Base-by-base conservation (phyloP, 2,113 vertebrate species). In the Platycercus adscitus region DNA sequence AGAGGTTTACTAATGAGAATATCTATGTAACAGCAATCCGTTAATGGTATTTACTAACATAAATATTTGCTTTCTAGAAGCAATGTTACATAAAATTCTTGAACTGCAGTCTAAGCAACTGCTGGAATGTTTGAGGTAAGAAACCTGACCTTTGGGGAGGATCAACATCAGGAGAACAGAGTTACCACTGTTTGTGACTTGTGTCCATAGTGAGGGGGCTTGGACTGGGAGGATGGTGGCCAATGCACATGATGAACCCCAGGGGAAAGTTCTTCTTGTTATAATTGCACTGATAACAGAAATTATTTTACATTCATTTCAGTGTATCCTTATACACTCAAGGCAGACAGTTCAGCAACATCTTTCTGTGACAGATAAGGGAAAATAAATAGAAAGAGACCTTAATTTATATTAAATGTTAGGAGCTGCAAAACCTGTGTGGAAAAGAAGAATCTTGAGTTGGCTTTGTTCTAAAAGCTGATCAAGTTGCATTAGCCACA, bases 11-110 rank as follows among this genome's bases (percentile, higher is more conserved):
- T 95, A 91, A 91, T 66, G 88, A 91, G 91, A 86, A 84, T 96
- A 95, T 95, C 94, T 85, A 86, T 90, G 25, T 65, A 93, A 75
- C 87, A 96, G 90, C 77, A 95, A 39, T 90, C 86, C 86, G 94
- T 93, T 69, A 87, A 89, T 93, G 94, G 78, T 96, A 96, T 98
- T 98, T 95, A 97, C 94, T 93, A 96, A 96, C 80, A 95, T 96
- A 97, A 97, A 97, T 96, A 97, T 97, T 98, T 97, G 91, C 95
- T 95, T 95, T 97, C 81, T 92, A 50, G 75, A 97, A 96, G 97
- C 82, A 95, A 60, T 56, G 71, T 92, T 92, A 82, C 55, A 91
- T 77, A 85, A 88, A 97, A 96, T 95, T 91, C 96, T 95, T 94
- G 56, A 96, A 65, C 47, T 35, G 69, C 94, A 91, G 93, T 97